A percentile compares a stretch with the other conserved stretches of the same genome.
phyloP scores from a whole-genome alignment of 30 jellyfish, hydroid and myxozoan species.

The Turritopsis rubra region DNA sequence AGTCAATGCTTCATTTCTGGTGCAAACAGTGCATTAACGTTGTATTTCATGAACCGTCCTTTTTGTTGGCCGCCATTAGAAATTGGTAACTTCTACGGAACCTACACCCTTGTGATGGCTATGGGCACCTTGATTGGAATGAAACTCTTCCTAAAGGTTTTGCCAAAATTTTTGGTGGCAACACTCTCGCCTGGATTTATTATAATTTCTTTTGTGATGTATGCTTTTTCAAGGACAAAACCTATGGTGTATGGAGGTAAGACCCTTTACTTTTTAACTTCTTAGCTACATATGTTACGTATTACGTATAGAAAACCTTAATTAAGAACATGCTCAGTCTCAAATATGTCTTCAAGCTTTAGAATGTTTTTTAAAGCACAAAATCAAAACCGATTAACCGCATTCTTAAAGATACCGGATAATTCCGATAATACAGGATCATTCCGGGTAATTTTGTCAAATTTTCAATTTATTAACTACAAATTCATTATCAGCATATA shows the following conservation, averaged over 20 bases:
- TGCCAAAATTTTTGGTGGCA: constrained; percentile 44
- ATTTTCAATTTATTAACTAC: too few relatives aligned
- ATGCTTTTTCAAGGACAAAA: background rate
- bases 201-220: constrained; percentile 6
- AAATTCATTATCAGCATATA: too few relatives aligned
- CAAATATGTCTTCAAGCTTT: too few relatives aligned
- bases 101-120: constrained; percentile 48
- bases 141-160: constrained; percentile 20
- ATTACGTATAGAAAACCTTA: too few relatives aligned
- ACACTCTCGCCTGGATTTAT: constrained; percentile 54
- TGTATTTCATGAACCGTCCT: constrained; percentile 58
- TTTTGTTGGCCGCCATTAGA: constrained; percentile 55
- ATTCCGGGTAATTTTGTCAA: too few relatives aligned
- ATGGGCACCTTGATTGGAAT: constrained; percentile 58
- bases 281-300: too few relatives aligned
- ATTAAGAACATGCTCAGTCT: too few relatives aligned
- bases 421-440: too few relatives aligned
- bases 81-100: constrained; percentile 57
- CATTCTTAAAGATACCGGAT: too few relatives aligned
- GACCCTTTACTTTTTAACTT: too few relatives aligned
- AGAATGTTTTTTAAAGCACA: too few relatives aligned
- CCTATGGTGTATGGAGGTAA: constrained; percentile 8
- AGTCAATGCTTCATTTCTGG: background rate
- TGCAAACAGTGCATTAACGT: constrained; percentile 26
- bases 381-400: too few relatives aligned